Evolutionary conservation across 2,888 invertebrate genomes (phyloP).

Genomic region (Rhagonycha lutea): DNA sequence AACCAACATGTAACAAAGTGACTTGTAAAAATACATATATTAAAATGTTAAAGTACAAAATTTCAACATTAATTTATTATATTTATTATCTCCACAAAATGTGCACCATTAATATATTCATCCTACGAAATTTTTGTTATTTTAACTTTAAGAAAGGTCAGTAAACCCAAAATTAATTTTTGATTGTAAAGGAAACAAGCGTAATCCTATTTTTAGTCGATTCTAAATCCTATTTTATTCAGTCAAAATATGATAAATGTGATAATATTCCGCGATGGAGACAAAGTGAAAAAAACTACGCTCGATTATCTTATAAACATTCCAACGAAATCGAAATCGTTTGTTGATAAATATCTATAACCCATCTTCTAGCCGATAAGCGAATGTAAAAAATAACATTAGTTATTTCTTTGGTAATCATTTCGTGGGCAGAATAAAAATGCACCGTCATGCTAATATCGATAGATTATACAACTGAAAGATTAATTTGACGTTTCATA

Average conservation of each 20-base stretch:
- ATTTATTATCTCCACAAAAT: background rate
- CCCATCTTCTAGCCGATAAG: background rate
- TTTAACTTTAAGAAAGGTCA: background rate
- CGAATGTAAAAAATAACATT: background rate
- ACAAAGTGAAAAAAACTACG: background rate
- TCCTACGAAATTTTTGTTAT: background rate
- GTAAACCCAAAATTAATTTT: background rate
- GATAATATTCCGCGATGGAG: background rate
- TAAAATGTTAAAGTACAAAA: background rate
- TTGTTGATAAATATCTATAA: background rate
- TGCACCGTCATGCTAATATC: background rate
- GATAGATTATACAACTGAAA: background rate
- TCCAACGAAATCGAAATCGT: background rate
- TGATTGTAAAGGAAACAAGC: background rate
- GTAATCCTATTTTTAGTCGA: background rate
- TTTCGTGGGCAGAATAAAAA: background rate
- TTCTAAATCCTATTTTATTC: background rate
- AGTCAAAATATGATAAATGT: background rate
- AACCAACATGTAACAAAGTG: background rate
- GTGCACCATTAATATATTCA: background rate
- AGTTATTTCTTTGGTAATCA: background rate
- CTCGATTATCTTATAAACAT: background rate
- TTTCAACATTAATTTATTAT: background rate
- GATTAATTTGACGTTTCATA: background rate
- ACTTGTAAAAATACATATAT: background rate